Evolutionary conservation across 2,888 invertebrate species (phyloP).

Genomic region (Autographa pulchrina): DNA sequence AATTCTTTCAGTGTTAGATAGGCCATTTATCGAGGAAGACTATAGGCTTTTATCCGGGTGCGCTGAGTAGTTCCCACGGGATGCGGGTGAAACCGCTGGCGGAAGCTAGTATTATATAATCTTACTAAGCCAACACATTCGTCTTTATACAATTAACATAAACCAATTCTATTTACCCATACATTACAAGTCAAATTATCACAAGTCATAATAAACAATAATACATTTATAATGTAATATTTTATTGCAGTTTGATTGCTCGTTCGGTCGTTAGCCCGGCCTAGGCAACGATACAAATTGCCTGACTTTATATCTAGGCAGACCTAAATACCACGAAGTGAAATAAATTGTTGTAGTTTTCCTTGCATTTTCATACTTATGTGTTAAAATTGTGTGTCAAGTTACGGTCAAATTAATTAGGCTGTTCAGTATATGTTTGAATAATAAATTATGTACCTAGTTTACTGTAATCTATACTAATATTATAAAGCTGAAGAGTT

Average conservation of each 20-base stretch:
- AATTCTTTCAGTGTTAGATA: too few relatives aligned
- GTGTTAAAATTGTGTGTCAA: neutral
- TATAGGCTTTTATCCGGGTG: too few relatives aligned
- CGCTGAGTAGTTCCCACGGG: too few relatives aligned
- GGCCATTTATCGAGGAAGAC: too few relatives aligned
- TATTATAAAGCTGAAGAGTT: too few relatives aligned
- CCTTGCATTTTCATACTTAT: conserved; percentile 3
- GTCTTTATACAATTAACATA: too few relatives aligned
- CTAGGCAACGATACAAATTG: conserved; percentile 17
- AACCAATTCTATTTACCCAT: neutral
- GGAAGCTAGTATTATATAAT: too few relatives aligned
- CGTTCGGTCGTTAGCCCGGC: conserved; percentile 3
- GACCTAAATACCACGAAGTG: conserved; percentile 8
- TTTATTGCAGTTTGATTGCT: conserved; percentile 24
- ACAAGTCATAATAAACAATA: neutral
- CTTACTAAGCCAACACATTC: too few relatives aligned
- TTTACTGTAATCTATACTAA: too few relatives aligned
- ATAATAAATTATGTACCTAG: too few relatives aligned
- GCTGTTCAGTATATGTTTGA: neutral
- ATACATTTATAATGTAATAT: conserved; percentile 18
- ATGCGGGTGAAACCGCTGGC: too few relatives aligned
- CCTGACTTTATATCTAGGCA: conserved; percentile 13
- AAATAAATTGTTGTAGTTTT: conserved; percentile 11
- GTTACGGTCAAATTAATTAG: neutral
- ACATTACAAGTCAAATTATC: neutral